Evolutionary conservation across 2,113 vertebrate species (phyloP).

Genomic region (Ochotona curzoniae): DNA sequence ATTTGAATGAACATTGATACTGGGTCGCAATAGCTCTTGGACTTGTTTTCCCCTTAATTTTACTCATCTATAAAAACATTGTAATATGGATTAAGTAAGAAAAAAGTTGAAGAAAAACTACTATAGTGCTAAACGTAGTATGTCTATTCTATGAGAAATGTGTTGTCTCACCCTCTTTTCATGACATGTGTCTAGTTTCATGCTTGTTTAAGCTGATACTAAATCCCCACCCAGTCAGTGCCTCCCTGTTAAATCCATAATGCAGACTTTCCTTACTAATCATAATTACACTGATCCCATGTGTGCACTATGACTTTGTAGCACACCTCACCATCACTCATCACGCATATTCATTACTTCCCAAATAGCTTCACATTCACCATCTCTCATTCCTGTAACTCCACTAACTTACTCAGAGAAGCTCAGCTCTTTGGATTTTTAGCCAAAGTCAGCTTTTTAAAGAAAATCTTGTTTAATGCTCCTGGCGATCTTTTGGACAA

Average conservation of each 20-base stretch:
- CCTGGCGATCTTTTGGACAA: neutral
- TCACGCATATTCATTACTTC: neutral
- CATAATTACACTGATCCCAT: neutral
- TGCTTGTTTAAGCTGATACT: constrained; percentile 8
- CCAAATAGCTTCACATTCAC: neutral
- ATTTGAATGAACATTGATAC: neutral
- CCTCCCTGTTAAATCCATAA: neutral
- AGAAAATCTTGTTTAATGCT: neutral
- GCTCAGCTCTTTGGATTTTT: neutral
- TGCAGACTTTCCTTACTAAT: neutral
- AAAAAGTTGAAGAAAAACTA: neutral
- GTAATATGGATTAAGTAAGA: neutral
- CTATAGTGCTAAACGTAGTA: neutral
- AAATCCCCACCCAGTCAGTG: neutral
- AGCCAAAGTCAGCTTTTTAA: neutral
- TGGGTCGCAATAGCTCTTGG: neutral
- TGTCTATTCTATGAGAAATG: neutral
- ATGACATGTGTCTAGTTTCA: neutral
- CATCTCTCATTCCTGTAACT: neutral
- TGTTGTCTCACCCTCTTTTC: neutral
- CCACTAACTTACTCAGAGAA: neutral
- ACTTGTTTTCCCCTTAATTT: constrained; percentile 13
- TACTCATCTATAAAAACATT: neutral
- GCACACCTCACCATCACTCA: constrained; percentile 53
- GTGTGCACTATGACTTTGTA: neutral